Percentiles rank a stretch among this genome's conserved stretches.
phyloP scores from a whole-genome alignment of 2,888 invertebrate genomes.

The Phalera bucephala region DNA sequence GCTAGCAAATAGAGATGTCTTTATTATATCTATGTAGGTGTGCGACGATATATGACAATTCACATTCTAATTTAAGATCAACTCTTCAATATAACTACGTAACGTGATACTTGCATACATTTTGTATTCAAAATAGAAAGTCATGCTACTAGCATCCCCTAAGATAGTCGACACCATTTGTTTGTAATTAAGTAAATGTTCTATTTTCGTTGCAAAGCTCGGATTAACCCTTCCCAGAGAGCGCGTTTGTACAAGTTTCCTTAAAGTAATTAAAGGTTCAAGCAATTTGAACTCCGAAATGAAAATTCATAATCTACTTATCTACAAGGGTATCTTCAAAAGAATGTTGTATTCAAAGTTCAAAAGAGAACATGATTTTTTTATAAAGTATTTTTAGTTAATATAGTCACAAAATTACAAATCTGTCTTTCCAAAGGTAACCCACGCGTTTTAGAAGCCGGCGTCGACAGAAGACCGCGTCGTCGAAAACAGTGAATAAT shows the following conservation, averaged over 20 bases:
- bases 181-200: conserved; percentile 55
- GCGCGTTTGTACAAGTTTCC: conserved; percentile 66
- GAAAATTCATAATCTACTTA: conserved; percentile 67
- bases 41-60: no score
- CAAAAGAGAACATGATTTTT: conserved; percentile 6
- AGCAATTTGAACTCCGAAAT: conserved; percentile 63
- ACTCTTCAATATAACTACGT: background rate
- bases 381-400: conserved; percentile 6
- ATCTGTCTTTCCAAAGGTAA: no score
- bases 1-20: no score
- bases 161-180: conserved; percentile 40
- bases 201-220: conserved; percentile 62
- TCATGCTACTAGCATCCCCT: conserved; percentile 1
- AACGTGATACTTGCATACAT: background rate
- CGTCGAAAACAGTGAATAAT: conserved; percentile 66
- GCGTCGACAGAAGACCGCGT: conserved; percentile 34
- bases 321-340: conserved; percentile 45
- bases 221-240: conserved; percentile 57
- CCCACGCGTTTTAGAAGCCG: conserved; percentile 22
- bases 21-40: no score
- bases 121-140: no score
- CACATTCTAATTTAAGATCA: no score
- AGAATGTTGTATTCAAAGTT: conserved; percentile 17
- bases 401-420: no score
- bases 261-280: conserved; percentile 72